Percentiles rank a stretch among this genome's conserved stretches.
Conservation (phyloP, 2,113 vertebrate species). For the Plestiodon gilberti region DNA sequence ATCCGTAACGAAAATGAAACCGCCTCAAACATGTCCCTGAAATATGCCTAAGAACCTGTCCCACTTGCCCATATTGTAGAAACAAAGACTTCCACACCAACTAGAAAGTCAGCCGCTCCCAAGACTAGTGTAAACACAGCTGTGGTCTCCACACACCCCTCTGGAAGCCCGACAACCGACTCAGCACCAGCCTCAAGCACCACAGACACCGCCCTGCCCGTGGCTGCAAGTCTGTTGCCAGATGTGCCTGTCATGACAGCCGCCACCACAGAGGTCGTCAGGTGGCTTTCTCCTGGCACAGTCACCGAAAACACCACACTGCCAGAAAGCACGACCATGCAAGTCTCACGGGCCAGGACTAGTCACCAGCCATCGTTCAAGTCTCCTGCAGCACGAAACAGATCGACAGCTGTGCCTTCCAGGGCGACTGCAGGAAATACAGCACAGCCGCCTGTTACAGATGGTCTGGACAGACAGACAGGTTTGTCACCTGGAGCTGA, state of each 20-base stretch:
- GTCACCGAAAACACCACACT: not conserved
- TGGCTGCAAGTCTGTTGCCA: not conserved
- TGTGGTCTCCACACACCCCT: not conserved
- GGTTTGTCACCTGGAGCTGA: not conserved
- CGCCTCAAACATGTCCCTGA: not conserved
- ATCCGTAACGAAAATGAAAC: no score
- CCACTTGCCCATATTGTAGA: conserved; percentile 7
- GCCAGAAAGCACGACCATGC: not conserved
- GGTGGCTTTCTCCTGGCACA: not conserved
- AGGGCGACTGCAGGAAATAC: not conserved
- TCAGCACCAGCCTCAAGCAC: fast-evolving
- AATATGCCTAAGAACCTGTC: not conserved
- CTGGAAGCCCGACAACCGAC: not conserved
- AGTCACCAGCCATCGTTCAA: not conserved
- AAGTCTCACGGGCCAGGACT: no score
- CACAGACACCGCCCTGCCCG: no score
- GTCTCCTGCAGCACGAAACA: not conserved
- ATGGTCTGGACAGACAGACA: not conserved
- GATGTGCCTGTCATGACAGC: no score
- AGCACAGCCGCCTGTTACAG: not conserved
- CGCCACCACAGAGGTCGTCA: not conserved
- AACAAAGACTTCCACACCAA: not conserved
- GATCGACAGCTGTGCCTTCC: not conserved
- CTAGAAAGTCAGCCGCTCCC: not conserved
- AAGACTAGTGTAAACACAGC: not conserved